Percentiles rank a stretch among this genome's conserved stretches.
Conservation (phyloP, 2,888 invertebrate species). For the Cheilosia impressa region DNA sequence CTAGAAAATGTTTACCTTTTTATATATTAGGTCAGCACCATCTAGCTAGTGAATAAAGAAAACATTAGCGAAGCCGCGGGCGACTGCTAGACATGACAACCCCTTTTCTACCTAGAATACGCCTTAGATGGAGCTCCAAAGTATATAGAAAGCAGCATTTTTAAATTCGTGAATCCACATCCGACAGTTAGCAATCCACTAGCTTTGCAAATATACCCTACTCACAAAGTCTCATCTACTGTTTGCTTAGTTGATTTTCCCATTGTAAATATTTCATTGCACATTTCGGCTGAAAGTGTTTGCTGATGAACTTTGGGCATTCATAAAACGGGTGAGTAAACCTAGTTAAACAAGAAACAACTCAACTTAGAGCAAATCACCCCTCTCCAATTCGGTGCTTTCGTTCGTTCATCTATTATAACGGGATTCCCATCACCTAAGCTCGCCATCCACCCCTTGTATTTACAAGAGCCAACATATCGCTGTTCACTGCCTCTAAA, state of each 20-base stretch:
- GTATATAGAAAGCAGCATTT: too few relatives aligned
- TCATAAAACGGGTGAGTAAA: constrained; percentile 75
- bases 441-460: constrained; percentile 26
- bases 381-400: constrained; percentile 48
- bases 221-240: constrained; percentile 9
- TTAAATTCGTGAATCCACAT: too few relatives aligned
- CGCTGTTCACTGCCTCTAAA: constrained; percentile 64
- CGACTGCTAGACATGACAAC: too few relatives aligned
- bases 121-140: too few relatives aligned
- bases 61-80: too few relatives aligned
- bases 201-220: neutral
- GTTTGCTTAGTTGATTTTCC: constrained; percentile 56
- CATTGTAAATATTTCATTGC: constrained; percentile 74
- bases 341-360: constrained; percentile 75
- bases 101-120: too few relatives aligned
- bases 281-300: constrained; percentile 55
- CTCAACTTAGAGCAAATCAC: constrained; percentile 66
- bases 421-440: constrained; percentile 64
- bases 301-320: constrained; percentile 55
- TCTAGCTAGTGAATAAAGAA: too few relatives aligned
- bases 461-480: constrained; percentile 56
- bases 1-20: too few relatives aligned
- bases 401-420: constrained; percentile 45
- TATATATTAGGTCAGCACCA: too few relatives aligned
- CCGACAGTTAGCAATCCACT: constrained; percentile 4